Percentiles rank a stretch among this genome's conserved stretches.
These are phyloP conservation scores for Helicolenus hilgendorfi DNA, from an alignment of 2,797 vertebrate species.

Conservation along the genomic window DNA sequence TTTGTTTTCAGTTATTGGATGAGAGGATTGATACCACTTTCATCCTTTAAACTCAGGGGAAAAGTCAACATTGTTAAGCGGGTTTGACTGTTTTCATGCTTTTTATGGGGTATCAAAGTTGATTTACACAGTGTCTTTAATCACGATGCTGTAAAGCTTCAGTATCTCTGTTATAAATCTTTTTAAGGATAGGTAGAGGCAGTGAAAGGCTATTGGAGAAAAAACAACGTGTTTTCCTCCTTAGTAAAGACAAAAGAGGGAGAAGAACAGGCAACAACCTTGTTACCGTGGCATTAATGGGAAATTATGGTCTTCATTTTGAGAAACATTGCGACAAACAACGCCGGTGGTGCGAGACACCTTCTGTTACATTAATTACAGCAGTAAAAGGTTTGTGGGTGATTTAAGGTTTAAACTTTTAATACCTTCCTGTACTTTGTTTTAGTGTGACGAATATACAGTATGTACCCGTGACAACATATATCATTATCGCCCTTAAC, in stretches of 20 bases:
- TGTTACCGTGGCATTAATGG: background rate
- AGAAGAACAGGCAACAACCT: background rate
- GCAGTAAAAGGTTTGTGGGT: background rate
- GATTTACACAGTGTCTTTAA: background rate
- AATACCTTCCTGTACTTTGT: background rate
- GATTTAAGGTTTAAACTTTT: background rate
- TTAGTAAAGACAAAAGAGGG: background rate
- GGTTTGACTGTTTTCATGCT: background rate
- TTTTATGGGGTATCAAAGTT: background rate
- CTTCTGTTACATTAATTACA: background rate
- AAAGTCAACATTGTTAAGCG: background rate
- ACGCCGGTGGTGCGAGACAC: background rate
- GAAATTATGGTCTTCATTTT: background rate
- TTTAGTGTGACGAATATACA: background rate
- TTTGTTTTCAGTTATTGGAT: background rate
- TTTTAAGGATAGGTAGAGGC: background rate
- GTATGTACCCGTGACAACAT: background rate
- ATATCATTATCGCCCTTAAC: background rate
- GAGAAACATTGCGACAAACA: background rate
- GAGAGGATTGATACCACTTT: background rate
- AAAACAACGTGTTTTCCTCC: background rate
- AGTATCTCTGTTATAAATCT: background rate
- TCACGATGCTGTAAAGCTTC: background rate
- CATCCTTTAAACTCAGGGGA: background rate
- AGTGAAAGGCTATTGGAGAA: background rate